A percentile compares a stretch with the other conserved stretches of the same genome.
Conservation (phyloP, 2,113 vertebrate genomes). For the Phyllopteryx taeniolatus region DNA sequence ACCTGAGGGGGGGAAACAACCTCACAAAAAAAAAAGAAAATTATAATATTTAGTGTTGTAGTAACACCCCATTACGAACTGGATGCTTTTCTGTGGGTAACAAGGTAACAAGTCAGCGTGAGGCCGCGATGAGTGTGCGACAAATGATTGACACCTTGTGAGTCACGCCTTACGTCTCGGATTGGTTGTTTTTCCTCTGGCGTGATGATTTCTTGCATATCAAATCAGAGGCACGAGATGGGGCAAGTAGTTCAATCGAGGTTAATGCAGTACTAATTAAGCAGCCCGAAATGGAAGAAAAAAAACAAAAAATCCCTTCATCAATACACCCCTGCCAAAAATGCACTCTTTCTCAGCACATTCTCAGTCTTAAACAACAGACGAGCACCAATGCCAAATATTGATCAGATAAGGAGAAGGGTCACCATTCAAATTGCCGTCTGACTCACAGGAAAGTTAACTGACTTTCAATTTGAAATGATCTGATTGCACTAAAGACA, state of each 20-base stretch:
- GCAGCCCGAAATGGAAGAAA: neutral
- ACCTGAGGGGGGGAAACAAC: too few species aligned
- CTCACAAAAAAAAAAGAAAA: too few species aligned
- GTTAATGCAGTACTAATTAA: neutral
- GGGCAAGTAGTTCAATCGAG: neutral
- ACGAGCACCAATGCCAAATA: neutral
- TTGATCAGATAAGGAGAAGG: neutral
- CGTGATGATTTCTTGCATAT: too few species aligned
- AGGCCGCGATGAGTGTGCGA: too few species aligned
- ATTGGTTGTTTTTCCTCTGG: too few species aligned
- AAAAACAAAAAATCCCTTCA: neutral
- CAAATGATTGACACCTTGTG: too few species aligned
- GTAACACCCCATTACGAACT: too few species aligned
- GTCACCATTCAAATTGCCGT: neutral
- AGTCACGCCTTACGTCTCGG: too few species aligned
- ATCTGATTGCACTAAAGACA: neutral
- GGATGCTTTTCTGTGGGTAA: too few species aligned
- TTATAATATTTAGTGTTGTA: too few species aligned
- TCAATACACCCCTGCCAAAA: neutral
- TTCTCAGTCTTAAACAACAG: neutral
- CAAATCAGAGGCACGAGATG: too few species aligned
- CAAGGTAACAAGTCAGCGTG: too few species aligned
- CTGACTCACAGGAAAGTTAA: neutral
- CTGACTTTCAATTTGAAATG: neutral
- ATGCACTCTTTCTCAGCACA: neutral